Evolutionary conservation across 2,888 invertebrate genomes (phyloP).

Genomic region (Sericinus montela): DNA sequence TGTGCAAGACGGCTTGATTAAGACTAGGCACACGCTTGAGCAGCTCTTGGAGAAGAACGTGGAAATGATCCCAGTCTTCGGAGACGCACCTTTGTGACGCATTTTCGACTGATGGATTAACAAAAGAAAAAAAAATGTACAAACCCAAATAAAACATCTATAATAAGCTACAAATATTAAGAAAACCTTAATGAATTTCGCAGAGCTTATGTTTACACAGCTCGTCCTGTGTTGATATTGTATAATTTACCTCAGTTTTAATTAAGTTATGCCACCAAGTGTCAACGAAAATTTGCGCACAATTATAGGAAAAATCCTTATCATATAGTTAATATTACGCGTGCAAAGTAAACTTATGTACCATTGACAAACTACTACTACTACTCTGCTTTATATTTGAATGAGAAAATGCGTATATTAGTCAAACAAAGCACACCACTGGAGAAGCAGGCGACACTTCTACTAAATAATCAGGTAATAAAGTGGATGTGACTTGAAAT

Average conservation of each 20-base stretch:
- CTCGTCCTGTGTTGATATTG: too few relatives aligned
- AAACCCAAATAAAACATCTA: background rate
- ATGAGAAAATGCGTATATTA: too few relatives aligned
- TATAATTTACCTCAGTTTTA: too few relatives aligned
- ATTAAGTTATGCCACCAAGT: too few relatives aligned
- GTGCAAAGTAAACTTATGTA: background rate
- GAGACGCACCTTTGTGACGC: slow-evolving; percentile 83
- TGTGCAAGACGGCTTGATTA: slow-evolving; percentile 85
- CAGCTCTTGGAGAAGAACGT: slow-evolving; percentile 90
- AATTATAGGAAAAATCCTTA: too few relatives aligned
- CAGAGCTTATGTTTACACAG: background rate
- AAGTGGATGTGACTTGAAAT: background rate
- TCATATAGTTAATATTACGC: background rate
- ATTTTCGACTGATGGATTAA: slow-evolving; percentile 59
- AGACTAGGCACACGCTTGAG: slow-evolving; percentile 90
- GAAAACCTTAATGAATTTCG: background rate
- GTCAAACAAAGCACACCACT: too few relatives aligned
- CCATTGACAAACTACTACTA: background rate
- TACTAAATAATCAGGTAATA: background rate
- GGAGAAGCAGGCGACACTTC: too few relatives aligned
- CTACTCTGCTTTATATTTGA: too few relatives aligned
- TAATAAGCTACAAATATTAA: too few relatives aligned
- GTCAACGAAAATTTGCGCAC: too few relatives aligned
- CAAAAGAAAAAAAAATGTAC: slow-evolving; percentile 20
- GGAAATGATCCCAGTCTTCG: slow-evolving; percentile 98